A percentile compares a stretch with the other conserved stretches of the same genome.
Evolutionary conservation across 2,888 invertebrate genomes (phyloP).

Genomic region (Ophioninae sp.): DNA sequence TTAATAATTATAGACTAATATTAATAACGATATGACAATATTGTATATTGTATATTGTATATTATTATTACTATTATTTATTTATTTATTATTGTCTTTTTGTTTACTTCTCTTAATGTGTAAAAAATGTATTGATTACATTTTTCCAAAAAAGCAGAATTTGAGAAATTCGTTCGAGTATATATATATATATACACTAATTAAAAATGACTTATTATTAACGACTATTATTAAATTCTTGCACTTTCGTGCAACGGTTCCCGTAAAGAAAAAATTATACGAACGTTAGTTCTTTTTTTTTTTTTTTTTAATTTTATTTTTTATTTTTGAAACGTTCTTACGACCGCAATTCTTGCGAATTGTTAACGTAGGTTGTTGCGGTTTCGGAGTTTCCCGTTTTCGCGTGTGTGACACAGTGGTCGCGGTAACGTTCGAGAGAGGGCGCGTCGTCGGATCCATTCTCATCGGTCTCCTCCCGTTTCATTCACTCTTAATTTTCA

Average conservation of each 20-base stretch:
- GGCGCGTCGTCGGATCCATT: constrained; percentile 9
- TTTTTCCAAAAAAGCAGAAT: neutral
- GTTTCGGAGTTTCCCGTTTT: constrained; percentile 42
- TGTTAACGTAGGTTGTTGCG: constrained; percentile 35
- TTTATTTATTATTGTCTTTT: neutral
- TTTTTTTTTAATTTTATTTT: constrained; percentile 2
- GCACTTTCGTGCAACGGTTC: constrained; percentile 13
- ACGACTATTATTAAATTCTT: neutral
- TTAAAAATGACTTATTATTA: neutral
- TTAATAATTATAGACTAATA: too few relatives aligned
- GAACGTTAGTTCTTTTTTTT: neutral
- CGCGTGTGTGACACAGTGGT: constrained; percentile 8
- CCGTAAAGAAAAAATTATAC: constrained; percentile 18
- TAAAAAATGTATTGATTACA: neutral
- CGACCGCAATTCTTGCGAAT: constrained; percentile 11
- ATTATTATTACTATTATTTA: too few relatives aligned
- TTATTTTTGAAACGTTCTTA: constrained; percentile 19
- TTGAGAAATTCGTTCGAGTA: too few relatives aligned
- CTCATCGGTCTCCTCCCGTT: constrained; percentile 1
- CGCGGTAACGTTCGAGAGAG: constrained; percentile 11
- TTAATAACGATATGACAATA: too few relatives aligned
- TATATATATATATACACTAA: too few relatives aligned
- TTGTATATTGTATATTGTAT: too few relatives aligned
- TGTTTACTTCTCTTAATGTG: neutral
- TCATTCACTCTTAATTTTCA: constrained; percentile 41